Evolutionary conservation across 2,888 invertebrate genomes (phyloP).

Genomic region (Trissolcus japonicus): DNA sequence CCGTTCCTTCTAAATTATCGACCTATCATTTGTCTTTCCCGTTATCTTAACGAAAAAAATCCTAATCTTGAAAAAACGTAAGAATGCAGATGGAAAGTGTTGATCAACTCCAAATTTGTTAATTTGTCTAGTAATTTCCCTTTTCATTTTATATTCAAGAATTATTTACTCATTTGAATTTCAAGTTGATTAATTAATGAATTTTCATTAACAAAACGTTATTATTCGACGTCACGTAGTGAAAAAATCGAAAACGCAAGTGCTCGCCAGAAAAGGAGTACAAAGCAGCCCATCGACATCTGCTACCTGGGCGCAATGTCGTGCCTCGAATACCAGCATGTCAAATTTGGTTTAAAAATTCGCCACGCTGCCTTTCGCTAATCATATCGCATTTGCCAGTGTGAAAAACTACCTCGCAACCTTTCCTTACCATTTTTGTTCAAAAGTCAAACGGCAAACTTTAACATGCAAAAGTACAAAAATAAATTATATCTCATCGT

Average conservation of each 20-base stretch:
- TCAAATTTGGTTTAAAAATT: slow-evolving; percentile 40
- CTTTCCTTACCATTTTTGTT: too few species aligned
- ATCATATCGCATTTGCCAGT: slow-evolving; percentile 9
- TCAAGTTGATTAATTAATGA: not conserved
- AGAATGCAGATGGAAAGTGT: too few species aligned
- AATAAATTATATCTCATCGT: too few species aligned
- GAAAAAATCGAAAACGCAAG: slow-evolving; percentile 24
- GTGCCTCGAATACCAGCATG: slow-evolving; percentile 36
- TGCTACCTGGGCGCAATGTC: slow-evolving; percentile 36
- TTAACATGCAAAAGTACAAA: too few species aligned
- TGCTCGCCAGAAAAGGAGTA: slow-evolving; percentile 11
- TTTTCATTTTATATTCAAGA: not conserved
- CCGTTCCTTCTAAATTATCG: too few species aligned
- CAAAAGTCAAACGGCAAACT: too few species aligned
- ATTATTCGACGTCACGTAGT: slow-evolving; percentile 17
- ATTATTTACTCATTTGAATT: not conserved
- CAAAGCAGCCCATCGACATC: slow-evolving; percentile 27
- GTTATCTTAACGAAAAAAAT: not conserved
- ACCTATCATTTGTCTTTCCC: not conserved
- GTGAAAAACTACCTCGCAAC: not conserved
- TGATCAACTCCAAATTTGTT: too few species aligned
- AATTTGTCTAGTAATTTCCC: too few species aligned
- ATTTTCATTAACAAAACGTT: not conserved
- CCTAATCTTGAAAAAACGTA: not conserved
- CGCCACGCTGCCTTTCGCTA: slow-evolving; percentile 20